Evolutionary conservation across 2,797 vertebrate genomes (phyloP).

Genomic region (Rhyacichthys aspro): DNA sequence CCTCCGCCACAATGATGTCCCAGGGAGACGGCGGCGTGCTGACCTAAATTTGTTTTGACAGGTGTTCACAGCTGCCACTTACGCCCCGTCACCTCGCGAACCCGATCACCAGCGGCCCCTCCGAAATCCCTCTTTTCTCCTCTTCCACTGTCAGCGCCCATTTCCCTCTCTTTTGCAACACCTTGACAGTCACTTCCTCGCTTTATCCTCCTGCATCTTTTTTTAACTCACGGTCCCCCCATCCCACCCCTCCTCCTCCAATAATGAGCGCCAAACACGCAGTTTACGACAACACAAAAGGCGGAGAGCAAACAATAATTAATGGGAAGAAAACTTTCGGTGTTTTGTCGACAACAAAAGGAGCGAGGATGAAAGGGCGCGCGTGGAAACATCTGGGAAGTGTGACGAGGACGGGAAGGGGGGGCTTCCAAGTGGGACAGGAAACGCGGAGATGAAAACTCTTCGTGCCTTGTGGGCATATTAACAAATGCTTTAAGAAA

Average conservation of each 20-base stretch:
- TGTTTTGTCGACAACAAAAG: slow-evolving; percentile 67
- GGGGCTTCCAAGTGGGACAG: slow-evolving; percentile 64
- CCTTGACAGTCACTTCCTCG: slow-evolving; percentile 13
- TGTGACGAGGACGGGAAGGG: slow-evolving; percentile 51
- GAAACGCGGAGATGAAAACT: slow-evolving; percentile 34
- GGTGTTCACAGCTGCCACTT: slow-evolving; percentile 66
- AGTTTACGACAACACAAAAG: slow-evolving; percentile 47
- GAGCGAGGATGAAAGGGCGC: slow-evolving; percentile 42
- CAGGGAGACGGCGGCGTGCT: slow-evolving; percentile 38
- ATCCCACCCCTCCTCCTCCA: background rate
- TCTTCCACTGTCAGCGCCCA: slow-evolving; percentile 18
- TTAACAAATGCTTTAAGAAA: slow-evolving; percentile 60
- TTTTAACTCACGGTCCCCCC: slow-evolving; percentile 4
- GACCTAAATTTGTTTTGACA: slow-evolving; percentile 65
- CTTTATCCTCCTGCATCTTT: background rate
- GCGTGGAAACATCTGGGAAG: slow-evolving; percentile 67
- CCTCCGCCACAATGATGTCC: slow-evolving; percentile 34
- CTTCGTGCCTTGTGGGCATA: slow-evolving; percentile 57
- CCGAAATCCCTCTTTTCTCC: slow-evolving; percentile 9
- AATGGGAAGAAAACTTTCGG: slow-evolving; percentile 65
- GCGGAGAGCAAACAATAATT: slow-evolving; percentile 61
- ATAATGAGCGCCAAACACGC: background rate
- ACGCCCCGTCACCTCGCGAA: slow-evolving; percentile 35
- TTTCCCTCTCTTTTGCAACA: slow-evolving; percentile 18
- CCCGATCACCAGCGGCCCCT: slow-evolving; percentile 46